Evolutionary conservation across 2,888 invertebrate species (phyloP), one percentile per base, ranked within the genome.

Genomic region (Drosophila monieri): DNA sequence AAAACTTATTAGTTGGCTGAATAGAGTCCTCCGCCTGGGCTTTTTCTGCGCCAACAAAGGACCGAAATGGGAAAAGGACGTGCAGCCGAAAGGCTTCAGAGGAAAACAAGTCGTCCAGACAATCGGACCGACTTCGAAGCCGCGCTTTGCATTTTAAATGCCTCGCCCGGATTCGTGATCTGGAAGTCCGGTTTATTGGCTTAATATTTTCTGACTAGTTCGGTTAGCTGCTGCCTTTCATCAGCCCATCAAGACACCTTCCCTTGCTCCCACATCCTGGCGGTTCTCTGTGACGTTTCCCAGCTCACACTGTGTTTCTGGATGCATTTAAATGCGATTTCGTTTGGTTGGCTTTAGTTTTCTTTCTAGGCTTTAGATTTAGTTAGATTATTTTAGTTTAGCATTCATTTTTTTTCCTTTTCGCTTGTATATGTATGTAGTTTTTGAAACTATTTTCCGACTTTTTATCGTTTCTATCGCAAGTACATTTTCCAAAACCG

Each of bases 401-500:
- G 25, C 35, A 54, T 67, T 67, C 54, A 52, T 70, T 80, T 78
- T 67, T 30, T 59, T 60, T 49, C 15, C 55, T 46, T 55, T 67
- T 44, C 53, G 49, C 37, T 53, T 55, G 27, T 27, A 27, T 65
- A 48, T 73, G 67, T 74, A 72, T 71, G 74, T 88, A 88, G 84
- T 78, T 79, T 85, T 80, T 73, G 62, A 83, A 74, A 74, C 77
- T 69, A 72, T 78, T 87, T 86, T 74, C 74, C 74, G 77, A 76
- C 48, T 72, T 73, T 78, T 51, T 78, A 74, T 78, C 75, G 73
- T 78, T 69, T 73, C 78, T 85, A 80, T 87, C 78, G 87, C 87
- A 88, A 87, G 88, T 87, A 87, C 87, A 88, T 87, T 85, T 87
- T 88, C 81, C 88, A 87, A 87, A 83, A 87, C 87, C 88, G 83